phyloP scores from a whole-genome alignment of 2,888 invertebrate genomes.

The Dicranocentrus wangi region DNA sequence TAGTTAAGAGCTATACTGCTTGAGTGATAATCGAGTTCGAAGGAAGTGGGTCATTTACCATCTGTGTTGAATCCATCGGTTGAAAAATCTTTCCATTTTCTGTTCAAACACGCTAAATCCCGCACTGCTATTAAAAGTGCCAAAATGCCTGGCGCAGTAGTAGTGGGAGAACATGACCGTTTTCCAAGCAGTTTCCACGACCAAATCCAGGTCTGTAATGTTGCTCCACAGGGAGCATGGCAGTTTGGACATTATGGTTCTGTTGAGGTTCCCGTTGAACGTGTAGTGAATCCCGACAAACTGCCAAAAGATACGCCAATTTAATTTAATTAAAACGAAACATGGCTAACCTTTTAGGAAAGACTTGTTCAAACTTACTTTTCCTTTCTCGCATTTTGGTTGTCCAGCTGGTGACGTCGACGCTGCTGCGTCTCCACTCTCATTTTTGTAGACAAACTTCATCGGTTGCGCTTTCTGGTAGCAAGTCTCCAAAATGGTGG shows the following conservation, averaged over 20 bases:
- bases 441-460: conserved; percentile 42
- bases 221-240: conserved; percentile 56
- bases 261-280: conserved; percentile 11
- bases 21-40: not conserved
- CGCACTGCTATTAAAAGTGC: conserved; percentile 14
- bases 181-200: conserved; percentile 67
- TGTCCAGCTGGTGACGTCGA: conserved; percentile 17
- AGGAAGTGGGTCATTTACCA: too few relatives aligned
- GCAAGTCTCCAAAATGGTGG: conserved; percentile 46
- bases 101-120: conserved; percentile 60
- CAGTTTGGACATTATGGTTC: conserved; percentile 43
- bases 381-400: not conserved
- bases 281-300: conserved; percentile 37
- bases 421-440: not conserved
- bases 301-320: conserved; percentile 6
- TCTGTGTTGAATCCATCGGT: conserved; percentile 67
- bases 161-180: conserved; percentile 67
- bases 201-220: conserved; percentile 58
- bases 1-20: not conserved
- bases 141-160: conserved; percentile 66
- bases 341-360: not conserved
- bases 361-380: not conserved
- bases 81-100: conserved; percentile 67
- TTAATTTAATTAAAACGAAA: not conserved
- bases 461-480: conserved; percentile 31